Conservation (phyloP, 1,140 invertebrate species). For the Neocloeon triangulifer region DNA sequence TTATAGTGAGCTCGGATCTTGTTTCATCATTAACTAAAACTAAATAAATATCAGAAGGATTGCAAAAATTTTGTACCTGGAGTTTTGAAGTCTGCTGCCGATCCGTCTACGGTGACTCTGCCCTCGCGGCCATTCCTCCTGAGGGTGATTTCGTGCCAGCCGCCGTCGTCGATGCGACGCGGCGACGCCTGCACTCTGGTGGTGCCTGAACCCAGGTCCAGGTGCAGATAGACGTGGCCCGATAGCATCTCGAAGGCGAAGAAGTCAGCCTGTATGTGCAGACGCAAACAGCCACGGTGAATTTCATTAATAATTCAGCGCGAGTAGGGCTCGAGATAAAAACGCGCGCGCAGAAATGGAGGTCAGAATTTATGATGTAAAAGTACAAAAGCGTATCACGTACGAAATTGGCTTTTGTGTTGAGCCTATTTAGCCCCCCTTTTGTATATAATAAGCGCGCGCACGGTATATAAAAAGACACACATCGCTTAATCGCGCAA, state of each 20-base stretch:
- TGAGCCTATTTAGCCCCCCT: too few species aligned
- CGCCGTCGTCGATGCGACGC: conserved; percentile 64
- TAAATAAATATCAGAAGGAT: too few species aligned
- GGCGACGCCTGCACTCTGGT: conserved; percentile 63
- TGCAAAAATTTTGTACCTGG: too few species aligned
- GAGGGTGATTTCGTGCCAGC: conserved; percentile 75
- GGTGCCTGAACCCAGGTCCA: conserved; percentile 78
- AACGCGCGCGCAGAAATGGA: too few species aligned
- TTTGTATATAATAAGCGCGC: too few species aligned
- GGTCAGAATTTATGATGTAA: too few species aligned
- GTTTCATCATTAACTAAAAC: too few species aligned
- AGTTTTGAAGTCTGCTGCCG: conserved; percentile 72
- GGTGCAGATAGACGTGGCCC: conserved; percentile 75
- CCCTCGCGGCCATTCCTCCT: conserved; percentile 57
- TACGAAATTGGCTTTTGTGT: too few species aligned
- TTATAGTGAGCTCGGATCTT: too few species aligned
- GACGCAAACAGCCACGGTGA: neutral
- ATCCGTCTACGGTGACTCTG: conserved; percentile 70
- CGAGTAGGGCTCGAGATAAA: neutral
- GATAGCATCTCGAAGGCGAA: conserved; percentile 87
- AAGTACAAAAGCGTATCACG: too few species aligned
- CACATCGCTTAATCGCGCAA: too few species aligned
- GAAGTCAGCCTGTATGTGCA: conserved; percentile 43
- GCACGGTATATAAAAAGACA: too few species aligned
- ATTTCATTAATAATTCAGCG: conserved; percentile 9